Base-by-base conservation (phyloP, 2,888 invertebrate species). In the Eilema caniola region DNA sequence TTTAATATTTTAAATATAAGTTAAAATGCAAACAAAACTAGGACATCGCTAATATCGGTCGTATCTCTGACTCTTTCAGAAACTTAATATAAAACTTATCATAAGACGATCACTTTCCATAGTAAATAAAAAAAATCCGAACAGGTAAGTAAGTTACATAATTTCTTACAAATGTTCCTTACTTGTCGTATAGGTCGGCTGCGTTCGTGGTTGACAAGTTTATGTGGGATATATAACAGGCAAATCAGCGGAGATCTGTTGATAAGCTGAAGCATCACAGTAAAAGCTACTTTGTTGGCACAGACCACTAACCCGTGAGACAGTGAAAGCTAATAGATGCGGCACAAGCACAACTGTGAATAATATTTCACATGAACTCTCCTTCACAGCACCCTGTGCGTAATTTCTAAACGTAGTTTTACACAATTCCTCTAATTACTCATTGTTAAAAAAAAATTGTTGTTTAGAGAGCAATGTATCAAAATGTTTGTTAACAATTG, bases 341-440 rank as follows among this genome's bases (percentile, higher is more conserved):
- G 73, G 76, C 80, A 88, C 84, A 83, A 83, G 76, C 81, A 87
- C 84, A 83, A 83, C 85, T 87, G 86, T 82, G 78, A 86, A 83
- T 79, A 83, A 86, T 87, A 87, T 80, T 89, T 92, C 93, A 87
- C 93, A 93, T 92, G 90, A 90, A 89, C 85, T 87, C 82, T 80
- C 83, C 61, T 64, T 85, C 84, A 82, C 82, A 85, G 83, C 83
- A 84, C 77, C 84, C 82, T 87, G 81, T 81, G 77, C 75, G 73
- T 75, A 79, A 80, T 83, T 85, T 82, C 81, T 78, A 76, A 77
- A 70, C 74, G 67, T 72, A 69, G 78, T 82, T 75, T 79, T 77
- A 79, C 74, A 77, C 71, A 66, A 75, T 73, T 73, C 66, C 74
- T 74, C 62, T 80, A 80, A 80, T 82, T 79, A 79, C 68, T 76